Evolutionary conservation across 2,113 vertebrate genomes (phyloP).

Genomic region (Paradisaea rubra): DNA sequence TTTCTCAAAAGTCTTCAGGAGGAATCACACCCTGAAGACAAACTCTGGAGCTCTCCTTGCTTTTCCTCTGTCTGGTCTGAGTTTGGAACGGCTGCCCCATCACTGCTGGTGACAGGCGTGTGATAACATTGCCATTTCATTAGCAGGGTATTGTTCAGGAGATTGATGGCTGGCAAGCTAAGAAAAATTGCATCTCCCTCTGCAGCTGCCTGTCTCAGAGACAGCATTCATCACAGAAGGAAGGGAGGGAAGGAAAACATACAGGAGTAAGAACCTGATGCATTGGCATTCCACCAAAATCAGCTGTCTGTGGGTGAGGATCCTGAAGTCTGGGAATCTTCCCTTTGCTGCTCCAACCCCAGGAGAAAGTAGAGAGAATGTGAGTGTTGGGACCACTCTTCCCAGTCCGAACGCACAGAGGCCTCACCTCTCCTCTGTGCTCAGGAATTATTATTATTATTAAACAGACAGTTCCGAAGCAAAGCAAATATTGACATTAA

Average conservation of each 20-base stretch:
- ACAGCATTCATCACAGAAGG: not conserved
- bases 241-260: not conserved
- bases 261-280: not conserved
- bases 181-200: slow-evolving; percentile 42
- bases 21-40: not conserved
- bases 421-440: not conserved
- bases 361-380: not conserved
- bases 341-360: not conserved
- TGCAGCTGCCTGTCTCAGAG: slow-evolving; percentile 37
- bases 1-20: not conserved
- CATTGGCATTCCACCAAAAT: accelerated
- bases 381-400: not conserved
- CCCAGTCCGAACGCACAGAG: not conserved
- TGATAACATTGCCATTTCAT: slow-evolving; percentile 44
- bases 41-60: not conserved
- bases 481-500: slow-evolving; percentile 29
- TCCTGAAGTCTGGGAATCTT: not conserved
- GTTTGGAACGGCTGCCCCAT: not conserved
- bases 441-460: not conserved
- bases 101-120: not conserved
- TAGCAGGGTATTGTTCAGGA: slow-evolving; percentile 33
- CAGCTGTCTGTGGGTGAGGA: not conserved
- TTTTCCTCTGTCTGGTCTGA: not conserved
- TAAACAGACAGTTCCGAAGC: not conserved
- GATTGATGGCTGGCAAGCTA: slow-evolving; percentile 49